Evolutionary conservation across 2,113 vertebrate species (phyloP), one percentile per base, ranked within the genome.

Genomic region (Dipodomys merriami): DNA sequence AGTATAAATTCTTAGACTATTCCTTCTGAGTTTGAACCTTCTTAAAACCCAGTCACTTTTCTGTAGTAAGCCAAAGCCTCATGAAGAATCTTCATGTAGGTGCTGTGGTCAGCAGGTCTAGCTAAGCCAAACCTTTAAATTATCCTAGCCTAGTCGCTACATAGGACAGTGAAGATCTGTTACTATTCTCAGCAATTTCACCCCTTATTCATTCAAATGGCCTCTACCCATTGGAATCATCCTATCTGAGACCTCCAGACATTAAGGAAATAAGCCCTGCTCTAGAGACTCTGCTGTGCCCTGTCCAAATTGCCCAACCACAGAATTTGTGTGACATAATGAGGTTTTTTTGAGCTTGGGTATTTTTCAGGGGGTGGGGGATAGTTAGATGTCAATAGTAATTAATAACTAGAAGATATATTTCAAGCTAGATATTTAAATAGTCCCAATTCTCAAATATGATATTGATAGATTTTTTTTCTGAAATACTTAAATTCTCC

Each of bases 401-500:
- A 69, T 77, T 89, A 49, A 53, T 74, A 90, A 71, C 18, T 74
- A 39, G 53, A 74, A 87, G 19, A 33, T 80, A 69, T 11, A 79
- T 69, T 62, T 20, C 22, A 53, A 68, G 16, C 35, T 93, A 62
- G 16, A 53, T 77, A 57, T 85, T 76, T 88, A 89, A 68, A 46
- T 87, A 91, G 39, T 2, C 23, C 9, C 39, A 69, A 3, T 88
- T 87, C 46, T 84, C 57, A 90, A 95, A 82, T 4, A 71, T 88
- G 11, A 3, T 30, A 53, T 84, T 89, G 30, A 78, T 83, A 69
- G 78, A 77, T 49, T 30, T 90, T 92, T 94, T 92, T 94, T 83
- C 80, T 88, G 71, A 94, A 95, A 69, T 78, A 91, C n/a, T 94
- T 80, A 69, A 73, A 71, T 95, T 86, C 20, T 89, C 16, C 67